phyloP scores from a whole-genome alignment of 2,797 vertebrate genomes.

The Bufotes viridis region DNA sequence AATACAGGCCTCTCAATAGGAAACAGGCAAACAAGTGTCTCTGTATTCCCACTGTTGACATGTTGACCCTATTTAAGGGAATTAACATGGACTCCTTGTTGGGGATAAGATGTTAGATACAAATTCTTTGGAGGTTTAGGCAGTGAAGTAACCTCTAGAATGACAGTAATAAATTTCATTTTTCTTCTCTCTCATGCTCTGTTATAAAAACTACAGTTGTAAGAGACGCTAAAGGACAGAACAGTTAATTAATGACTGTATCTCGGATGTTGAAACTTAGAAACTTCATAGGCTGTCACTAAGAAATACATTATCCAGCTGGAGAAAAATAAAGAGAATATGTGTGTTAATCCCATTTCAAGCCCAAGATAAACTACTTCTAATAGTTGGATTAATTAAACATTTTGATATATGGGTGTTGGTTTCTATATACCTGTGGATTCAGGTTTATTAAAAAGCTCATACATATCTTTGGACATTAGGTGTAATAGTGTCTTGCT shows the following conservation, averaged over 20 bases:
- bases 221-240: background rate
- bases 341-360: background rate
- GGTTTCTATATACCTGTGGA: no score
- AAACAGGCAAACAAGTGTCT: constrained; percentile 37
- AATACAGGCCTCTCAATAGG: background rate
- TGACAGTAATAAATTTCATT: constrained; percentile 23
- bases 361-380: background rate
- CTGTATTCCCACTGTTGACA: constrained; percentile 44
- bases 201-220: background rate
- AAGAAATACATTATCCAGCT: background rate
- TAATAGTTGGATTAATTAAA: background rate
- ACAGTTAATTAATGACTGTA: background rate
- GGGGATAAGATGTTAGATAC: constrained; percentile 7
- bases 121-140: constrained; percentile 45
- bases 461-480: no score
- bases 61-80: constrained; percentile 45
- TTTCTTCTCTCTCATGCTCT: background rate
- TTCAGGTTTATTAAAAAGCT: no score
- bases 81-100: constrained; percentile 42
- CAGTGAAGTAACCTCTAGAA: constrained; percentile 46
- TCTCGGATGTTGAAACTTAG: background rate
- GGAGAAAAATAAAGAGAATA: background rate
- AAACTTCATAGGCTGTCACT: background rate
- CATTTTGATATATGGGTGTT: background rate
- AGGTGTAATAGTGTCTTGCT: no score